Conservation (phyloP, 2,113 vertebrate genomes). For the Ophiodon elongatus region DNA sequence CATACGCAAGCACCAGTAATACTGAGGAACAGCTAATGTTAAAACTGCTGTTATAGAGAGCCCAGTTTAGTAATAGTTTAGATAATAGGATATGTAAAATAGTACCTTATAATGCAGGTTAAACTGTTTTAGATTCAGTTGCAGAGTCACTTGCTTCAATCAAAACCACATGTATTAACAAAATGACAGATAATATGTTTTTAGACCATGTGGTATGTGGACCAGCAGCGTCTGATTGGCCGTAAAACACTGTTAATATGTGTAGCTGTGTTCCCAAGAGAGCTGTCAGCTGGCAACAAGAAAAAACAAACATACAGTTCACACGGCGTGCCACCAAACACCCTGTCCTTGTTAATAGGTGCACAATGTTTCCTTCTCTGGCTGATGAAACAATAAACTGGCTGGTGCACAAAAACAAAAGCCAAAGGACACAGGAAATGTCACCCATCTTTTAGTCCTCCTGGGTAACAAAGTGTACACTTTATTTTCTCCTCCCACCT, state of each 20-base stretch:
- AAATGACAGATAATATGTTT: neutral
- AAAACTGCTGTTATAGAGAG: neutral
- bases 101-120: neutral
- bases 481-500: conserved; percentile 18
- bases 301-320: conserved; percentile 35
- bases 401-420: conserved; percentile 39
- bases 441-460: conserved; percentile 28
- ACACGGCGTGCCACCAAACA: conserved; percentile 36
- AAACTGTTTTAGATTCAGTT: neutral
- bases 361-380: conserved; percentile 28
- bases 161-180: neutral
- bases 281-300: conserved; percentile 22
- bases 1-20: neutral
- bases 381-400: conserved; percentile 41
- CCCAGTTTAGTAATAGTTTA: neutral
- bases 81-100: neutral
- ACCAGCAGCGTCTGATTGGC: neutral
- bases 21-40: neutral
- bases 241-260: conserved; percentile 1
- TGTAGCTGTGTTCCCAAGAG: neutral
- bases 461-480: conserved; percentile 16
- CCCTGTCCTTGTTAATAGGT: conserved; percentile 32
- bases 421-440: conserved; percentile 52
- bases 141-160: neutral
- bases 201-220: neutral